Evolutionary conservation across 1,140 invertebrate genomes (phyloP).

Genomic region (Drosophila kanapiae): DNA sequence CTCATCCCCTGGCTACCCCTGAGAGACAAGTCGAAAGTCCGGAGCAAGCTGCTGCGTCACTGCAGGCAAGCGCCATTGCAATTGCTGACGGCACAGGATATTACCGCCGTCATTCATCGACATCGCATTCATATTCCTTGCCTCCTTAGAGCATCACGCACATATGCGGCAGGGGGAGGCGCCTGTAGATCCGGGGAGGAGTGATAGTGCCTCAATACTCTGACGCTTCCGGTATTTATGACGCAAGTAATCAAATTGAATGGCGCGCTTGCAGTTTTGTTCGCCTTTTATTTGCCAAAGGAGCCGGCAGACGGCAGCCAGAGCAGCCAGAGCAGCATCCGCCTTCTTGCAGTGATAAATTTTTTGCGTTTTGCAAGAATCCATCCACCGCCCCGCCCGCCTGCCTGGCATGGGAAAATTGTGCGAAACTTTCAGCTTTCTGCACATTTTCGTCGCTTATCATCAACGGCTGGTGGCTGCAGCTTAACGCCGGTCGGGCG

Average conservation of each 20-base stretch:
- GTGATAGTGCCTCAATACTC: slow-evolving; percentile 72
- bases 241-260: slow-evolving; percentile 83
- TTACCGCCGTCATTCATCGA: slow-evolving; percentile 80
- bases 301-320: slow-evolving; percentile 24
- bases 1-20: slow-evolving; percentile 6
- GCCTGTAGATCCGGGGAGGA: slow-evolving; percentile 4
- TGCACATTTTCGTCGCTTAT: slow-evolving; percentile 82
- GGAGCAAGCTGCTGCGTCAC: slow-evolving; percentile 70
- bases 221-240: slow-evolving; percentile 83
- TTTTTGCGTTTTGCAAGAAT: slow-evolving; percentile 53
- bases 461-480: slow-evolving; percentile 67
- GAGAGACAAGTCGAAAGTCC: slow-evolving; percentile 33
- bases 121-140: slow-evolving; percentile 62
- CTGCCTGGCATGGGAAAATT: slow-evolving; percentile 74
- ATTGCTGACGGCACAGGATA: slow-evolving; percentile 78
- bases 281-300: slow-evolving; percentile 71
- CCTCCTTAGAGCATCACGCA: slow-evolving; percentile 59
- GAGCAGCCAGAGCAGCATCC: slow-evolving; percentile 28
- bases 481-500: slow-evolving; percentile 51
- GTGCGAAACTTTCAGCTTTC: slow-evolving; percentile 81
- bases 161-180: slow-evolving; percentile 24
- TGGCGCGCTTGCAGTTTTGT: slow-evolving; percentile 75
- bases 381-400: background rate
- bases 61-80: slow-evolving; percentile 60
- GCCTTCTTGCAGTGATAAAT: slow-evolving; percentile 73